These are phyloP conservation scores for Petromus typicus DNA, from an alignment of 2,113 vertebrate genomes.

Conservation along the genomic window DNA sequence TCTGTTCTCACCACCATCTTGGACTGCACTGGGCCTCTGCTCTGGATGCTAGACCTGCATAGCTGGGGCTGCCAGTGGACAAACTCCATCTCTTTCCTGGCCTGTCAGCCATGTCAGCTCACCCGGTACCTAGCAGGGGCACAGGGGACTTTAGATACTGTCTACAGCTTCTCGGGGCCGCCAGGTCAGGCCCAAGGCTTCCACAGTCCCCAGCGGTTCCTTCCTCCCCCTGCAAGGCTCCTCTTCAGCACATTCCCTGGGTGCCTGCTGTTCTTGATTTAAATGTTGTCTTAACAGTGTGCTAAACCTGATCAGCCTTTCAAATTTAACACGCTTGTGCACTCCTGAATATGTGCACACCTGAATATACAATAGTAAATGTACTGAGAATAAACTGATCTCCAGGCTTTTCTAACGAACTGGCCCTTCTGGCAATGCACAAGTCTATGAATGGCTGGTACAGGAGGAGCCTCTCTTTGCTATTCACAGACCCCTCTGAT, in stretches of 20 bases:
- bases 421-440: background rate
- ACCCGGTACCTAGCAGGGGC: background rate
- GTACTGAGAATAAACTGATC: no score
- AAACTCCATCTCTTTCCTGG: background rate
- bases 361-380: no score
- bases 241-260: background rate
- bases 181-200: background rate
- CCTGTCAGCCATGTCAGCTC: background rate
- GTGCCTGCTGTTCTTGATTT: background rate
- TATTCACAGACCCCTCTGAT: background rate
- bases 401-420: slow-evolving; percentile 40
- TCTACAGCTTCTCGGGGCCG: background rate
- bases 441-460: background rate
- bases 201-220: background rate
- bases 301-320: background rate
- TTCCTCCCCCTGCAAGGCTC: background rate
- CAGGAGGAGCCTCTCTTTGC: fast-evolving
- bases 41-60: background rate
- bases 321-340: background rate
- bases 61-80: background rate
- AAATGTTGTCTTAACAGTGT: background rate
- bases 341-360: no score
- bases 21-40: no score
- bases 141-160: background rate
- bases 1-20: background rate